phyloP scores from a whole-genome alignment of 2,888 invertebrate genomes.

The Lasioglossum figueresi region DNA sequence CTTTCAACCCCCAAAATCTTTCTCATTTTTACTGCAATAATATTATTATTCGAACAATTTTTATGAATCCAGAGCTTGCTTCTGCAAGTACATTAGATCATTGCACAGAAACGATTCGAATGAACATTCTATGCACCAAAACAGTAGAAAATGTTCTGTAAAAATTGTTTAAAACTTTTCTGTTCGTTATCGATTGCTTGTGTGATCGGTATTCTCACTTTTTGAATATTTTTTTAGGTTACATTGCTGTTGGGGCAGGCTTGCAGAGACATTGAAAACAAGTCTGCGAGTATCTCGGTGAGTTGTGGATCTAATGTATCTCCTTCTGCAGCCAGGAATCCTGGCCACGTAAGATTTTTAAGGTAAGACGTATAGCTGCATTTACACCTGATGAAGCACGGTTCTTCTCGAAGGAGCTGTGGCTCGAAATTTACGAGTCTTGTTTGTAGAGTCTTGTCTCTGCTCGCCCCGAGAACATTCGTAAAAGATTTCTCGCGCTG shows the following conservation, averaged over 20 bases:
- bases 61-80: no score
- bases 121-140: slow-evolving; percentile 44
- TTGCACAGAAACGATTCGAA: not conserved
- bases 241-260: not conserved
- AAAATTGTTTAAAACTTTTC: no score
- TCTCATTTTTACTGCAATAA: no score
- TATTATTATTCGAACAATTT: no score
- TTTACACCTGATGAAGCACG: slow-evolving; percentile 73
- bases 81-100: no score
- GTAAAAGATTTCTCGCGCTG: slow-evolving; percentile 56
- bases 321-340: not conserved
- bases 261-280: slow-evolving; percentile 8
- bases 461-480: slow-evolving; percentile 46
- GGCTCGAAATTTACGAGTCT: slow-evolving; percentile 75
- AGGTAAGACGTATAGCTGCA: slow-evolving; percentile 62
- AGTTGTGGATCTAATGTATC: not conserved
- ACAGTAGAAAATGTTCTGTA: not conserved
- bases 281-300: not conserved
- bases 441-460: slow-evolving; percentile 68
- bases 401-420: slow-evolving; percentile 53
- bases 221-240: no score
- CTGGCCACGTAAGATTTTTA: slow-evolving; percentile 43
- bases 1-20: no score
- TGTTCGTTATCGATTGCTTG: no score
- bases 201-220: no score